Conservation (phyloP, 2,113 vertebrate species). For the Ranitomeya imitator region DNA sequence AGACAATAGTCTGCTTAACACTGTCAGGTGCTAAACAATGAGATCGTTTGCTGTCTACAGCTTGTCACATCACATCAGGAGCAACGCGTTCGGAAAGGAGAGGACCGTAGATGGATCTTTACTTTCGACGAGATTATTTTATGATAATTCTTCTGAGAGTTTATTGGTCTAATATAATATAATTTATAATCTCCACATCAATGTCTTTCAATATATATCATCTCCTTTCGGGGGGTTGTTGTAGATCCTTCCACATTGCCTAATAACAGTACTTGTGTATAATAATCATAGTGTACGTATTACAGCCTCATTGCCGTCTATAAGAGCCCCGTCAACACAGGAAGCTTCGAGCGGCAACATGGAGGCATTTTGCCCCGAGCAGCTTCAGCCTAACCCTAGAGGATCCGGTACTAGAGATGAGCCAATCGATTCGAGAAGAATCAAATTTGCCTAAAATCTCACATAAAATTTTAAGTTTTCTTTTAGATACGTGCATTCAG, state of each 20-base stretch:
- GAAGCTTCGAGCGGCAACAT: neutral
- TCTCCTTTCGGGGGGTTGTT: neutral
- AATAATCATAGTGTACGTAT: neutral
- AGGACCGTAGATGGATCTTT: neutral
- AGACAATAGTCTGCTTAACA: slow-evolving; percentile 7
- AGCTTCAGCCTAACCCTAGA: no score
- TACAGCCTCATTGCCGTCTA: neutral
- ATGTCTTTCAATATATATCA: neutral
- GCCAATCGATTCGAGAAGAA: no score
- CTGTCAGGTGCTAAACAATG: slow-evolving; percentile 12
- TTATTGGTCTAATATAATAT: neutral
- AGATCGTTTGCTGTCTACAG: neutral
- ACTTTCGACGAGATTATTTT: neutral
- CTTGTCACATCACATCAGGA: neutral
- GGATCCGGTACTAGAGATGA: no score
- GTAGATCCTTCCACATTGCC: neutral
- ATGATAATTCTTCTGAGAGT: neutral
- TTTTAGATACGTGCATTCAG: no score
- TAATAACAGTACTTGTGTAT: neutral
- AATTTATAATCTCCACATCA: neutral
- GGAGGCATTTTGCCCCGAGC: neutral
- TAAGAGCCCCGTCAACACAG: neutral
- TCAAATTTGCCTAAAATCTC: no score
- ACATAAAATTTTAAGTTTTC: no score
- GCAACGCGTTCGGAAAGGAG: neutral